Conservation (phyloP, 2,113 vertebrate species). For the Ardeotis arabs region DNA sequence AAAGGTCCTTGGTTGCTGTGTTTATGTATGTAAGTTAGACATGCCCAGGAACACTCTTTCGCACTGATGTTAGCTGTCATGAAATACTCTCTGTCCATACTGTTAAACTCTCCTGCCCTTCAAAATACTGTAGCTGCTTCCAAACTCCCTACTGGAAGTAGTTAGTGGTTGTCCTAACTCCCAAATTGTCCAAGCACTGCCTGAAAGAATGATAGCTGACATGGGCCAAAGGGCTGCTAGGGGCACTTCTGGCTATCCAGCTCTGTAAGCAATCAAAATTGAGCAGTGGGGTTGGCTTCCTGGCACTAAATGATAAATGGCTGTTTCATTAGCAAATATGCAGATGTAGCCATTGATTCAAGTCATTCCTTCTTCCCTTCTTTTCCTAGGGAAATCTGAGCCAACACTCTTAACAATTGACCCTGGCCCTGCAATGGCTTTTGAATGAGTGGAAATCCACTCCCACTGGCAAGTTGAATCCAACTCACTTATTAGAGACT, state of each 20-base stretch:
- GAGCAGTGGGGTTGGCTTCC: background rate
- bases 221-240: background rate
- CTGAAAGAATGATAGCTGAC: background rate
- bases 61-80: background rate
- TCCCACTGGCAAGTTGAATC: background rate
- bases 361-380: background rate
- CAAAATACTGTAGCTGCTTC: background rate
- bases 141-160: background rate
- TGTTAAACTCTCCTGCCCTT: background rate
- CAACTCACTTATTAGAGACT: background rate
- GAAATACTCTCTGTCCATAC: background rate
- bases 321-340: background rate
- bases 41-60: background rate
- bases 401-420: background rate
- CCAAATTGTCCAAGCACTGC: background rate
- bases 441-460: background rate
- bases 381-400: background rate
- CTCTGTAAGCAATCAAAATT: background rate
- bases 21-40: background rate
- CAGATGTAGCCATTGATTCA: background rate
- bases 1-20: background rate
- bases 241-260: background rate
- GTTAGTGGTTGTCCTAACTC: background rate
- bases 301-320: background rate
- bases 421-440: background rate